A percentile compares a stretch with the other conserved stretches of the same genome.
Evolutionary conservation across 2,888 invertebrate genomes (phyloP).

Genomic region (Drosophila greeni): DNA sequence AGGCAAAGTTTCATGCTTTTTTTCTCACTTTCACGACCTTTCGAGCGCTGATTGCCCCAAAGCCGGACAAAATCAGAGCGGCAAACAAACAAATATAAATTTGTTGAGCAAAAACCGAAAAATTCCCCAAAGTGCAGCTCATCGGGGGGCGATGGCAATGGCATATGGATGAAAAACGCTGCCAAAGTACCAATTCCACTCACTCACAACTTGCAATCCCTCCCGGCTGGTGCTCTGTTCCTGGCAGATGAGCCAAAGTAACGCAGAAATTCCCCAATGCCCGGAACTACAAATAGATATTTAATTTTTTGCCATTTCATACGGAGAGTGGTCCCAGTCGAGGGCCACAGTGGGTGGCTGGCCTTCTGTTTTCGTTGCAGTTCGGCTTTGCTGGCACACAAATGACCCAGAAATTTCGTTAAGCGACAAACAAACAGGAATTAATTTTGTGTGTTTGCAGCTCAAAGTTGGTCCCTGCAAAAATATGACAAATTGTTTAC

Average conservation of each 20-base stretch:
- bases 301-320: conserved; percentile 62
- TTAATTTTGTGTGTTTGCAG: conserved; percentile 54
- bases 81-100: conserved; percentile 64
- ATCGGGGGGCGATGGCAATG: conserved; percentile 11
- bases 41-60: conserved; percentile 46
- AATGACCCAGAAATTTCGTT: conserved; percentile 44
- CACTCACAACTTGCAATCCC: conserved; percentile 3
- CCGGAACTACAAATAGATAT: conserved; percentile 60
- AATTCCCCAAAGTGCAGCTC: conserved; percentile 38
- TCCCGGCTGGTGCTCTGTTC: not conserved
- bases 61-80: conserved; percentile 52
- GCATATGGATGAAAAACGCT: conserved; percentile 28
- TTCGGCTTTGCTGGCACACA: conserved; percentile 37
- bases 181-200: conserved; percentile 42
- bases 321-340: conserved; percentile 40
- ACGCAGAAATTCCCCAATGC: conserved; percentile 45
- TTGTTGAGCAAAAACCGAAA: conserved; percentile 36
- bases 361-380: conserved; percentile 24
- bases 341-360: conserved; percentile 8
- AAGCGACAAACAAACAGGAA: conserved; percentile 61
- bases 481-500: conserved; percentile 11
- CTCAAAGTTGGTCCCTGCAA: conserved; percentile 44
- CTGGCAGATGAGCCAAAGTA: conserved; percentile 34
- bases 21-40: conserved; percentile 12
- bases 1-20: conserved; percentile 53